phyloP scores from a whole-genome alignment of 2,797 vertebrate species.

The Setipinna tenuifilis region DNA sequence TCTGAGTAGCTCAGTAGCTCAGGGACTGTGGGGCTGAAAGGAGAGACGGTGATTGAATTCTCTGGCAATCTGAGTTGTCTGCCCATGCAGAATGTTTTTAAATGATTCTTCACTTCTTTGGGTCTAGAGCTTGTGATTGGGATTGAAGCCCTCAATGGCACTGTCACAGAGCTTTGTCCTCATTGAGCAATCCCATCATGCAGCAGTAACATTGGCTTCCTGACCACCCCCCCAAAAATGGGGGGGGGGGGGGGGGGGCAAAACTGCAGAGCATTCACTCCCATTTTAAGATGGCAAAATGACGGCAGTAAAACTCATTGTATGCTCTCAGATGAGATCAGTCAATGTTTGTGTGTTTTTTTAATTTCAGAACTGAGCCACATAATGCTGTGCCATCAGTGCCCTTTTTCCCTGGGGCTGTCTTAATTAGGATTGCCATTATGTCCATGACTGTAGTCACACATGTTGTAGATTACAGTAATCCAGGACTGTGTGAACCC shows the following conservation, averaged over 20 bases:
- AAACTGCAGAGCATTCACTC: no score
- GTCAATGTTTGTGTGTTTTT: neutral
- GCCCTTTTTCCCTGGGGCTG: neutral
- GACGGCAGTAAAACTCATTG: neutral
- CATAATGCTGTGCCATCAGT: neutral
- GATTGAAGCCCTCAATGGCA: neutral
- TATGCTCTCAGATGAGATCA: neutral
- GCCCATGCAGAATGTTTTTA: neutral
- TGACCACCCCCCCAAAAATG: neutral
- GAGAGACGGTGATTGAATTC: neutral
- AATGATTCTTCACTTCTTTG: neutral
- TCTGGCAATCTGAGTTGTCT: neutral
- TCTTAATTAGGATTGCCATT: neutral
- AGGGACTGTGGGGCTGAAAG: neutral
- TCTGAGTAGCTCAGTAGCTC: neutral
- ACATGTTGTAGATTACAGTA: slow-evolving; percentile 8
- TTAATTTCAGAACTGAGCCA: neutral
- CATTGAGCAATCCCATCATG: neutral
- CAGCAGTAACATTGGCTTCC: neutral
- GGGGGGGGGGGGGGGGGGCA: no score
- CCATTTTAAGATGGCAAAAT: no score
- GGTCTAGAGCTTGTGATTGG: neutral
- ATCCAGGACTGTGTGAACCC: neutral
- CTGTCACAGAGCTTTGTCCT: neutral
- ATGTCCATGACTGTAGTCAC: neutral